A percentile compares a stretch with the other conserved stretches of the same genome.
These are phyloP conservation scores for Helostoma temminkii DNA, from an alignment of 2,797 vertebrate species.

Conservation along the genomic window DNA sequence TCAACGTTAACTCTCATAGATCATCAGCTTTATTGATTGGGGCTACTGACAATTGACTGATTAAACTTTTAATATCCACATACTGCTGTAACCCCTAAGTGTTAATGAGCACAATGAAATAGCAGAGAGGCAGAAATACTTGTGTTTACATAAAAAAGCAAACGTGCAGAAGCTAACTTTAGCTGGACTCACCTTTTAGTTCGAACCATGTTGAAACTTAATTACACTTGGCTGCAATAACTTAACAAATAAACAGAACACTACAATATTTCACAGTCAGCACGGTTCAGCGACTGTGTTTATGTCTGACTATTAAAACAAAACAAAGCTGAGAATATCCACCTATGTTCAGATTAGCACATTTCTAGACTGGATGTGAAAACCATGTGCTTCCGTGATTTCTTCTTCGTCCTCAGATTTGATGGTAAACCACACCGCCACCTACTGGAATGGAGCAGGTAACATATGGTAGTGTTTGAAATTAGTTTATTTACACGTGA, in stretches of 20 bases:
- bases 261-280: accelerated
- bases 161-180: not conserved
- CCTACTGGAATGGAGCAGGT: slow-evolving; percentile 3
- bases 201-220: slow-evolving; percentile 78
- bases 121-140: not conserved
- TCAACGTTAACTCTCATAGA: not conserved
- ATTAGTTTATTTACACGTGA: not conserved
- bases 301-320: not conserved
- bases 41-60: no score
- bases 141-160: no score
- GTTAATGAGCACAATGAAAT: not conserved
- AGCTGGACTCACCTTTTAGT: slow-evolving; percentile 72
- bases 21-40: no score
- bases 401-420: slow-evolving; percentile 33
- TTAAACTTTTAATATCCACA: no score
- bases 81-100: no score
- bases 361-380: not conserved
- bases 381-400: slow-evolving; percentile 61
- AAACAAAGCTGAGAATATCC: not conserved
- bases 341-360: not conserved
- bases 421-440: not conserved
- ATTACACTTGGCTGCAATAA: not conserved
- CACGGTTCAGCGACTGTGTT: accelerated
- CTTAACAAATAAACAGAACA: not conserved
- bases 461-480: no score